phyloP scores from a whole-genome alignment of 1,140 invertebrate species.

The Nixonia krombeini region DNA sequence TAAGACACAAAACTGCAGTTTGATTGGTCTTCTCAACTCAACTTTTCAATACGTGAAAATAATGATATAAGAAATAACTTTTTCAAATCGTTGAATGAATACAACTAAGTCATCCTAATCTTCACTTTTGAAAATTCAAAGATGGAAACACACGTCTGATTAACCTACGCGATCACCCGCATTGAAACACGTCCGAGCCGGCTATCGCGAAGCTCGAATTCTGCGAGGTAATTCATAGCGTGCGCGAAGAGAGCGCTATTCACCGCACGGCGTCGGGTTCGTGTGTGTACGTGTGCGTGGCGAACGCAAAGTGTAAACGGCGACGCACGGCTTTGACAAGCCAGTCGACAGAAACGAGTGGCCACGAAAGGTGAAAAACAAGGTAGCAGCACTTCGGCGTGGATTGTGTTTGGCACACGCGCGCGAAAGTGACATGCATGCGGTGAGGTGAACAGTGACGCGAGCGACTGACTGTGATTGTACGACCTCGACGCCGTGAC shows the following conservation, averaged over 20 bases:
- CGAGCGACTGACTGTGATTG: not conserved
- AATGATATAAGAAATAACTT: too few relatives aligned
- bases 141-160: too few relatives aligned
- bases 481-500: not conserved
- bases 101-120: too few relatives aligned
- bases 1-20: not conserved
- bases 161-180: too few relatives aligned
- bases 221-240: not conserved
- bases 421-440: constrained; percentile 20
- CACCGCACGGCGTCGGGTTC: not conserved
- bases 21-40: not conserved
- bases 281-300: constrained; percentile 11
- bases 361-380: constrained; percentile 7
- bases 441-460: constrained; percentile 1
- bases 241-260: not conserved
- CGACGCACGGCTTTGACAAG: constrained; percentile 10
- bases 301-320: constrained; percentile 2
- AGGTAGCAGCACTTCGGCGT: too few relatives aligned
- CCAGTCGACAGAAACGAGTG: constrained; percentile 20
- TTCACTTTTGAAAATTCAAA: too few relatives aligned
- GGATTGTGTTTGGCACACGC: not conserved
- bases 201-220: not conserved
- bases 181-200: too few relatives aligned
- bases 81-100: too few relatives aligned
- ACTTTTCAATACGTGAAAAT: not conserved